Evolutionary conservation across 2,113 vertebrate genomes (phyloP).

Genomic region (Typhlomys cinereus): DNA sequence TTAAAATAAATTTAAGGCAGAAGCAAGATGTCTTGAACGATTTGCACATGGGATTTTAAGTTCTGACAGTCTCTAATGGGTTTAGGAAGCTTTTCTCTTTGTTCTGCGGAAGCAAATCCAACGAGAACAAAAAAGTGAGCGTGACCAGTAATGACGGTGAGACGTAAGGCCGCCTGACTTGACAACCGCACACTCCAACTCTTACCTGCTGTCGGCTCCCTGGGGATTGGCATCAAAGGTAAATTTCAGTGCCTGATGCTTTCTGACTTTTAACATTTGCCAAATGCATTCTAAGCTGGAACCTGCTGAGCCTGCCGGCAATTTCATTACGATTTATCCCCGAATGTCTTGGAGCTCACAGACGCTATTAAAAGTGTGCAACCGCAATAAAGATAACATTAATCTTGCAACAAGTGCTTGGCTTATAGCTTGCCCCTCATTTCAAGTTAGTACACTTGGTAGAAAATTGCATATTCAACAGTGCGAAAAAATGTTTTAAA

Average conservation of each 20-base stretch:
- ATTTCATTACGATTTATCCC: constrained; percentile 23
- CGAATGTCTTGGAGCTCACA: constrained; percentile 4
- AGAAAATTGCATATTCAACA: not conserved
- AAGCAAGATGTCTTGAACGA: not conserved
- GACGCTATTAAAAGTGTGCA: not conserved
- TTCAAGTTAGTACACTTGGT: constrained; percentile 11
- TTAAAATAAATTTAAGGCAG: no score
- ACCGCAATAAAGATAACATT: not conserved
- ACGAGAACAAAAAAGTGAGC: not conserved
- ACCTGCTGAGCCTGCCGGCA: not conserved
- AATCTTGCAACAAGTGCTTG: not conserved
- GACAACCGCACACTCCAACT: not conserved
- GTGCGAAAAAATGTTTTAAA: not conserved
- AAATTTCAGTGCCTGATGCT: constrained; percentile 32
- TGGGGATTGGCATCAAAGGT: not conserved
- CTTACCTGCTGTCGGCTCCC: not conserved
- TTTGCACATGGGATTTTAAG: not conserved
- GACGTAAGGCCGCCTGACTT: not conserved
- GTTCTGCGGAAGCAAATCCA: not conserved
- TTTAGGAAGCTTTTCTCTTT: not conserved
- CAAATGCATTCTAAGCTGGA: not conserved
- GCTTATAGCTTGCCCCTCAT: not conserved
- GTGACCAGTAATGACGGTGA: not conserved
- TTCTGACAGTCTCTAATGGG: not conserved
- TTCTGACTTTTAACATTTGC: constrained; percentile 40